These are phyloP conservation scores for Amyelois transitella DNA, from an alignment of 1,140 invertebrate species.

Conservation along the genomic window DNA sequence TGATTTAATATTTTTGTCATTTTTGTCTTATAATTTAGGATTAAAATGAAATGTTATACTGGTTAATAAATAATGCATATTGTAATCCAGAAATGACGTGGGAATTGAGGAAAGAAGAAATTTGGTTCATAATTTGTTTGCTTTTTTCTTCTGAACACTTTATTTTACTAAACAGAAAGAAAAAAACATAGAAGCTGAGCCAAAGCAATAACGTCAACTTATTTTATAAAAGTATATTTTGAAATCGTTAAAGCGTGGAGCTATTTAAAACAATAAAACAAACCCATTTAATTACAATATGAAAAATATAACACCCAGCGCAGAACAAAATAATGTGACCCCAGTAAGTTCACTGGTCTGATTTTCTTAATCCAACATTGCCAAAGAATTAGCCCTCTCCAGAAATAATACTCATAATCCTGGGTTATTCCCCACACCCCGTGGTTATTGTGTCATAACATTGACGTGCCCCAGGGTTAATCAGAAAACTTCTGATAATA, in stretches of 20 bases:
- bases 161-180: too few relatives aligned
- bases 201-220: too few relatives aligned
- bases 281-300: too few relatives aligned
- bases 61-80: not conserved
- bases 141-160: too few relatives aligned
- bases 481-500: not conserved
- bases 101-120: not conserved
- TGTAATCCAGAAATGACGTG: not conserved
- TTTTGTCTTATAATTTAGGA: slow-evolving; percentile 20
- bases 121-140: too few relatives aligned
- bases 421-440: not conserved
- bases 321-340: too few relatives aligned
- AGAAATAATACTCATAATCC: not conserved
- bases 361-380: not conserved
- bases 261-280: too few relatives aligned
- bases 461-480: not conserved
- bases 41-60: slow-evolving; percentile 2
- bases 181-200: too few relatives aligned
- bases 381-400: not conserved
- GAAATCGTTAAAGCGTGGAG: too few relatives aligned
- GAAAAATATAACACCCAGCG: too few relatives aligned
- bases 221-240: too few relatives aligned
- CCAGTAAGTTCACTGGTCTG: too few relatives aligned
- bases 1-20: slow-evolving; percentile 16
- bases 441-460: not conserved